Evolutionary conservation across 2,797 vertebrate species (phyloP).

Genomic region (Cryptoprocta ferox): DNA sequence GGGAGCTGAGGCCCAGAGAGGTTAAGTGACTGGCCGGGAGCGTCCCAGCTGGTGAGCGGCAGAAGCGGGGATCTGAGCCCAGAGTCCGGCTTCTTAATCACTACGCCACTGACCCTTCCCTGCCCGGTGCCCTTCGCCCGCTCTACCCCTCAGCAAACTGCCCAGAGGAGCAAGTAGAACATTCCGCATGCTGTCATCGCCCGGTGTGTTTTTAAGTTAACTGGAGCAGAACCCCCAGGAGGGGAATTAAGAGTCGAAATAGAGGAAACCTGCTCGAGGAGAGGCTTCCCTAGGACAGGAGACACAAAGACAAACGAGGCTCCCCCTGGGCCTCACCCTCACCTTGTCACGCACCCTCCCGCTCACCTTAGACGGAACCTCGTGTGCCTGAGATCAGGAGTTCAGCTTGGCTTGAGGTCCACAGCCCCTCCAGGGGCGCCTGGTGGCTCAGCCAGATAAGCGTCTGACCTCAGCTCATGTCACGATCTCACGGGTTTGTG

Average conservation of each 20-base stretch:
- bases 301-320: not conserved
- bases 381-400: not conserved
- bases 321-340: no score
- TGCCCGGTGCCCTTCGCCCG: not conserved
- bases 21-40: not conserved
- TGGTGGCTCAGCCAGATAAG: no score
- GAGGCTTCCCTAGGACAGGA: not conserved
- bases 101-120: not conserved
- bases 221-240: not conserved
- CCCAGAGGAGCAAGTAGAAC: not conserved
- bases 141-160: not conserved
- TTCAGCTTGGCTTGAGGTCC: conserved; percentile 28
- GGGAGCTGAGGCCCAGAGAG: not conserved
- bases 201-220: not conserved
- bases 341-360: not conserved
- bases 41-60: not conserved
- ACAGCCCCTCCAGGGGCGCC: not conserved
- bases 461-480: no score
- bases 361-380: conserved; percentile 15
- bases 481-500: no score
- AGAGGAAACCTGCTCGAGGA: not conserved
- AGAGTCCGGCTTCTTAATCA: not conserved
- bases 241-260: not conserved
- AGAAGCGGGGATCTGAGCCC: not conserved
- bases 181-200: accelerated